Evolutionary conservation across 1,140 invertebrate genomes (phyloP), one percentile per base, ranked within the genome.

Genomic region (Anoplolepis gracilipes): DNA sequence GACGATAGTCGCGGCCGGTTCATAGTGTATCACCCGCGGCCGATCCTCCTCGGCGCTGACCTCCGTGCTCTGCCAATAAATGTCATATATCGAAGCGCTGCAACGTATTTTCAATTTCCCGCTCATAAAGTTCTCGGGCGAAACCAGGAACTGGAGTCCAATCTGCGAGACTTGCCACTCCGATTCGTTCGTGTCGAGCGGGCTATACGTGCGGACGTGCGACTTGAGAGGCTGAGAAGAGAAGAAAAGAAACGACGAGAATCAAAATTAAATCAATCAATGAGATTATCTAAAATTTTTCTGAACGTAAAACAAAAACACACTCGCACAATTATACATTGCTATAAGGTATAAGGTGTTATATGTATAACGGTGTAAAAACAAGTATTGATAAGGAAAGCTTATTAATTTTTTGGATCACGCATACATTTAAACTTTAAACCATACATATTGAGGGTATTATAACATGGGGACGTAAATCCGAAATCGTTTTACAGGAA

Each of bases 1-100:
- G 36, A 95, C 93, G 55, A 95, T 93, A 57, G 94, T 94, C 0
- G 92, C 93, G 7, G 90, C 91, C 19, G 92, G 93, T 69, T 93
- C 93, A 22, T 91, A 89, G 61, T 93, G 92, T 19, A 92, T 87
- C 42, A 92, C 84, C 69, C 91, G 93, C 0, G 92, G 92, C 65
- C 93, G 93, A 82, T 96, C 95, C 87, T 96, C 95, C 86, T 96
- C 95, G 0, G 95, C 94, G 84, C 95, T 96, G 84, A 96, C 95
- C 91, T 96, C 96, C 53, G 95, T 95, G 85, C 96, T 96, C 92
- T 96, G 95, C 94, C 96, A 96, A 91, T 96, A 96, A 84, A 96
- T 95, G 42, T 95, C 95, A 91, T 96, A 96, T 87, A 97, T 96
- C 49, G 95, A 95, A 0, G 96, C 96, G 57, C 96, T 96, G 88